These are phyloP conservation scores for Zaprionus taronus DNA, from an alignment of 1,140 invertebrate genomes.

Conservation along the genomic window DNA sequence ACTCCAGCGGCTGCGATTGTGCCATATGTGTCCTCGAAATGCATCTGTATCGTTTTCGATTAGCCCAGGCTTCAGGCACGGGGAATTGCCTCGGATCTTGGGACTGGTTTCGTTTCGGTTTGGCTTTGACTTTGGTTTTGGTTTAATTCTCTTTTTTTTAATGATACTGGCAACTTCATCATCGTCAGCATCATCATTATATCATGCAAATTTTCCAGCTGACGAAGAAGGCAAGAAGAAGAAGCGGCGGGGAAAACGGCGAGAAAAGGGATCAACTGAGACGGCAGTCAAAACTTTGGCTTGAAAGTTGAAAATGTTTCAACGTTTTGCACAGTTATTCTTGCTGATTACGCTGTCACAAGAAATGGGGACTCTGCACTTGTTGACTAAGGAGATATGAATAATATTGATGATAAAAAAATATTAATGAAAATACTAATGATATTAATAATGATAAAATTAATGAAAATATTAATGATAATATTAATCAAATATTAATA, in stretches of 20 bases:
- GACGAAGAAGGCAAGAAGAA: too few species aligned
- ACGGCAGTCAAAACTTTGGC: conserved; percentile 33
- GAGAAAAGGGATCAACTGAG: conserved; percentile 11
- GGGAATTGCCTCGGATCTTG: background rate
- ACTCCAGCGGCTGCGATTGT: background rate
- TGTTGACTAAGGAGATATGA: background rate
- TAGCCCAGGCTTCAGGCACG: background rate
- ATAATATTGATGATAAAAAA: background rate
- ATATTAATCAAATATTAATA: too few species aligned
- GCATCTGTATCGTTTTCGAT: conserved; percentile 75
- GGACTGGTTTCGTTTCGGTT: background rate
- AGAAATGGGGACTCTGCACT: conserved; percentile 8
- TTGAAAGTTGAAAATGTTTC: conserved; percentile 23
- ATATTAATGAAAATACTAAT: background rate
- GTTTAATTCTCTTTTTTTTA: conserved; percentile 1
- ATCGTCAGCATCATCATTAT: conserved; percentile 1
- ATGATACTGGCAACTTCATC: conserved; percentile 17
- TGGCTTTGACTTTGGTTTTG: background rate
- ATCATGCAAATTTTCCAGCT: conserved; percentile 33
- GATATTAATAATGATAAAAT: too few species aligned
- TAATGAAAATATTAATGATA: too few species aligned
- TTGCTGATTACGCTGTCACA: conserved; percentile 17
- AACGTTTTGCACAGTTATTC: conserved; percentile 27
- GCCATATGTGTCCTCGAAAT: conserved; percentile 50
- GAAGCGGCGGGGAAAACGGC: background rate